Conservation (phyloP, 2,113 vertebrate species). For the Syrrhaptes paradoxus region DNA sequence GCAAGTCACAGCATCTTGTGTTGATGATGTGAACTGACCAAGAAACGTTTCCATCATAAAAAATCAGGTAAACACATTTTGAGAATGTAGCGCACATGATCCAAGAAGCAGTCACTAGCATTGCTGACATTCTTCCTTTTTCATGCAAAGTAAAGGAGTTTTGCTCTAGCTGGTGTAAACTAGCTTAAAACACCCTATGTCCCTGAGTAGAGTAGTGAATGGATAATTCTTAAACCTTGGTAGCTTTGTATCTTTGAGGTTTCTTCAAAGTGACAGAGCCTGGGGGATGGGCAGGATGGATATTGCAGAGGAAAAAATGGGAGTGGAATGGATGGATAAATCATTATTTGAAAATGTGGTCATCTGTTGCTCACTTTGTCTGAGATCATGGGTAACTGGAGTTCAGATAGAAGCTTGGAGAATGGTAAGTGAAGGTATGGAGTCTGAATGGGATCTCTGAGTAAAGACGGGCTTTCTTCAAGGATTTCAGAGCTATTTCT, state of each 20-base stretch:
- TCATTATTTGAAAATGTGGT: neutral
- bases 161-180: neutral
- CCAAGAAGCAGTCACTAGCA: neutral
- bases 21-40: neutral
- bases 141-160: neutral
- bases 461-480: neutral
- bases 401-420: neutral
- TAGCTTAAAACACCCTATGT: neutral
- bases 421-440: neutral
- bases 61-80: neutral
- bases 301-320: neutral
- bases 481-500: neutral
- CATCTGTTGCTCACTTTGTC: neutral
- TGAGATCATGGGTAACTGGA: neutral
- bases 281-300: neutral
- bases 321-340: neutral
- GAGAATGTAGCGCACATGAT: accelerated
- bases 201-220: neutral
- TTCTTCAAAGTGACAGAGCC: neutral
- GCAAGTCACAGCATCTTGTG: neutral
- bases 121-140: neutral
- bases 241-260: neutral
- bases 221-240: neutral
- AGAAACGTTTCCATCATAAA: neutral
- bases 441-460: neutral